phyloP scores from a whole-genome alignment of 2,888 invertebrate species.

The Andrena marginata region DNA sequence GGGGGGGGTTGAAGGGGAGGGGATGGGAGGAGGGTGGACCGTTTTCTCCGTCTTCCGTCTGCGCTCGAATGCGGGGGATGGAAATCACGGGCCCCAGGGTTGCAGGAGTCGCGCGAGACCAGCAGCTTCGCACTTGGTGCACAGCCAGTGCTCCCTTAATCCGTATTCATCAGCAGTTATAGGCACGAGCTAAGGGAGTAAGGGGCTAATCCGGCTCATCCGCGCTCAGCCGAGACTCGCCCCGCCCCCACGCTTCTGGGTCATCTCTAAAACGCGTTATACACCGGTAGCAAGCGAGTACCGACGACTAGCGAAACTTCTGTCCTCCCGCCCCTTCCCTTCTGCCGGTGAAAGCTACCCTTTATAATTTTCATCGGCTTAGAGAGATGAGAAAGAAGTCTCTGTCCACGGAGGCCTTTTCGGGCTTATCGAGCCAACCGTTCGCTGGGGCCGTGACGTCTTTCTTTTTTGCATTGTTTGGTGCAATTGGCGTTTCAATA shows the following conservation, averaged over 20 bases:
- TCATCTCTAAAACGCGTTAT: constrained; percentile 72
- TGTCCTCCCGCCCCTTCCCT: not conserved
- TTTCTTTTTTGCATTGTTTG: constrained; percentile 2
- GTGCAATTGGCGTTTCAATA: constrained; percentile 2
- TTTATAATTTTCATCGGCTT: constrained; percentile 56
- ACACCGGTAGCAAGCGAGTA: constrained; percentile 65
- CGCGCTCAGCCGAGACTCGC: constrained; percentile 79
- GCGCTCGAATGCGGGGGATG: constrained; percentile 10
- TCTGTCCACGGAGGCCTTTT: not conserved
- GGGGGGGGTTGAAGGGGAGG: constrained; percentile 15
- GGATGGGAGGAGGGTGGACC: constrained; percentile 25
- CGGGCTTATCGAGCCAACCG: constrained; percentile 14
- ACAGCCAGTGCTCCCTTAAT: constrained; percentile 79
- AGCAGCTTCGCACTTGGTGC: constrained; percentile 76
- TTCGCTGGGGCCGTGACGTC: not conserved
- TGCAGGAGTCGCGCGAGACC: constrained; percentile 66
- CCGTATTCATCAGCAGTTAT: constrained; percentile 83
- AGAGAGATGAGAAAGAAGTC: constrained; percentile 40
- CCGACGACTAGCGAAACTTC: constrained; percentile 42
- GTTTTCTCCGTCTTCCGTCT: constrained; percentile 32
- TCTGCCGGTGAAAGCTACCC: constrained; percentile 15
- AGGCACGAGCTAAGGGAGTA: constrained; percentile 78
- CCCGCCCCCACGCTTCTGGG: constrained; percentile 70
- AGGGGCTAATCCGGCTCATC: constrained; percentile 83
- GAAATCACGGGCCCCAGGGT: constrained; percentile 51